Base-by-base conservation (phyloP, 1,140 invertebrate genomes). In the Bathynomus jamesi region DNA sequence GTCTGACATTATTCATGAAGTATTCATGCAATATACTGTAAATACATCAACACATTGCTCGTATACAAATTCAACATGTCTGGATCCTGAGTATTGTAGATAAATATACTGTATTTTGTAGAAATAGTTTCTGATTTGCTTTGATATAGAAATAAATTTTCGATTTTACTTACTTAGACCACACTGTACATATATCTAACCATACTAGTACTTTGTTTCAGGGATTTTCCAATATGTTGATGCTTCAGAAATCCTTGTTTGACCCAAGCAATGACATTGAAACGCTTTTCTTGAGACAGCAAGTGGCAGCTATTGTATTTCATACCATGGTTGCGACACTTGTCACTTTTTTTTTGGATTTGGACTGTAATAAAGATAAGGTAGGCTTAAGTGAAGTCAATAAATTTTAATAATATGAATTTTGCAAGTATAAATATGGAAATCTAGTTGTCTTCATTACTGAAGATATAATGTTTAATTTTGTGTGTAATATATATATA, bases 221-320 rank as follows among this genome's bases (percentile, higher is more conserved):
- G 79, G 78, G 70, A 32, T 74, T 79, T 65, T 75, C 61, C 8
- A 74, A 76, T 61, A 71, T 73, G 66, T 68, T 78, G 67, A 78
- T 77, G 69, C 72, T 78, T 3, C 67, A 71, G 25, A 71, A 65
- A 53, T 65, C 61, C 13, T 28, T 71, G n/a, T 71, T 65, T 65
- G 69, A 71, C 53, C n/a, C 10, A 7, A 61, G 62, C 21, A 61
- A 65, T 28, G 27, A 63, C 27, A 65, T 29, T 46, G 61, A 71
- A 61, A 61, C 63, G 2, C 28, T 40, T 3, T 65, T 71, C 21
- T 29, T 65, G 61, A 31, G 32, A 11, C 61, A 65, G 40, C 61
- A 53, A 29, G 62, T 65, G n/a, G 46, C 63, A 3, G 63, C 61
- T 10, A 71, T 65, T 24, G 63, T 71, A 29, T 65, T 65, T 31